Conservation (phyloP, 2,113 vertebrate genomes). For the Maccullochella peelii region DNA sequence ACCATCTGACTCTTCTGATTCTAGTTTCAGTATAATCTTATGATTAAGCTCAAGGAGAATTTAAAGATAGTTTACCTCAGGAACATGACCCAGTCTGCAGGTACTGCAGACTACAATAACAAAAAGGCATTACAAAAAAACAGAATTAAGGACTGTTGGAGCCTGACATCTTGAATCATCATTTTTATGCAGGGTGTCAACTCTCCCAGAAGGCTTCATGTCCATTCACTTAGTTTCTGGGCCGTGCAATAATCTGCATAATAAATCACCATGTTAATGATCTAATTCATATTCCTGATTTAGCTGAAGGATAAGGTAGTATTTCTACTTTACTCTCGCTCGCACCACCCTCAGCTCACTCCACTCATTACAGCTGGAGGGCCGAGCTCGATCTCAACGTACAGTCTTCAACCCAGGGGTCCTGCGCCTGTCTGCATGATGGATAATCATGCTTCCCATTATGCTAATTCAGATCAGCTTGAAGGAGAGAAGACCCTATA, state of each 20-base stretch:
- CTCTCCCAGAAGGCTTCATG: background rate
- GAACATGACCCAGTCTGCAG: background rate
- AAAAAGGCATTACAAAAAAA: no score
- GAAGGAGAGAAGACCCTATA: constrained; percentile 42
- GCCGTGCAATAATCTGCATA: constrained; percentile 31
- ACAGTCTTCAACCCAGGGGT: constrained; percentile 24
- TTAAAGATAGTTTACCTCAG: background rate
- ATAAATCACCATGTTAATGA: constrained; percentile 35
- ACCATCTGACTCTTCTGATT: background rate
- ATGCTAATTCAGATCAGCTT: constrained; percentile 57
- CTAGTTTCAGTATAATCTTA: background rate
- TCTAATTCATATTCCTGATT: constrained; percentile 50
- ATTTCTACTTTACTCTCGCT: constrained; percentile 8
- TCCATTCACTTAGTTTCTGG: background rate
- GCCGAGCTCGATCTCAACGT: background rate
- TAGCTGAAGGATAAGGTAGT: constrained; percentile 38
- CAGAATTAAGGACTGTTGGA: no score
- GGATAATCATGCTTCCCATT: constrained; percentile 57
- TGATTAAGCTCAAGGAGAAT: background rate
- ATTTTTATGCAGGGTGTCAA: background rate
- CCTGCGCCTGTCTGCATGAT: constrained; percentile 35
- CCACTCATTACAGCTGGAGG: constrained; percentile 19
- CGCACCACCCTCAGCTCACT: background rate
- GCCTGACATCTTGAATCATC: no score
- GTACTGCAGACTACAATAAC: background rate